Evolutionary conservation across 2,113 vertebrate genomes (phyloP), one percentile per base, ranked within the genome.

Genomic region (Petromus typicus): DNA sequence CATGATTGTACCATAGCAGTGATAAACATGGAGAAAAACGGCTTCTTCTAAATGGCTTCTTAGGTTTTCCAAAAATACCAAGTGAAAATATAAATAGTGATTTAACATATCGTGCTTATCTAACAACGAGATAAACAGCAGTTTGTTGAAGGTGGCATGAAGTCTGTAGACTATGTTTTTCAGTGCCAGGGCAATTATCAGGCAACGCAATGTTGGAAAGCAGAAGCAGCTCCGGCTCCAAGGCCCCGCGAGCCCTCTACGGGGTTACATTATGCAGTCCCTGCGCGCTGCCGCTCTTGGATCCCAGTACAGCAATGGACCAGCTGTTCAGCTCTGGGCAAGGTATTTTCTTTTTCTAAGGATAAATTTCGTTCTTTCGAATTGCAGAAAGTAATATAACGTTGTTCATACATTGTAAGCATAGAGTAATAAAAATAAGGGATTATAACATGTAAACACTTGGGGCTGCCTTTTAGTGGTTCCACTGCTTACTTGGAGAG

Each of bases 271-370:
- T 69, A 11, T 48, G n/a, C 30, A 64, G 1, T 81, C 54, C 17
- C 71, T 12, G 22, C 8, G 25, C 59, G 10, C 20, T 34, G 16
- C 37, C 54, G 61, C 61, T 66, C 40, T 37, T 40, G 11, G 18
- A 32, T 56, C 76, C 43, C 54, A 76, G 54, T 27, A 81, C 6
- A 2, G 34, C 48, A 43, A 51, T 2, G 0, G 66, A 67, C 66
- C 37, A 92, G 73, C 82, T 95, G n/a, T 82, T 97, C 83, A 54
- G 30, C 30, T 57, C 32, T 40, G 30, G 25, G 32, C 20, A 89
- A 67, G 56, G 73, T 23, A 59, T n/a, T n/a, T 43, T 57, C 22
- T 67, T 4, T 25, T 69, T 81, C 4, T 25, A 69, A 80, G 25
- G 78, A n/a, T 34, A 61, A 85, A 82, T 56, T 86, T 34, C 54